These are phyloP conservation scores for Caerostris darwini DNA, from an alignment of 1,140 invertebrate genomes.

Conservation along the genomic window DNA sequence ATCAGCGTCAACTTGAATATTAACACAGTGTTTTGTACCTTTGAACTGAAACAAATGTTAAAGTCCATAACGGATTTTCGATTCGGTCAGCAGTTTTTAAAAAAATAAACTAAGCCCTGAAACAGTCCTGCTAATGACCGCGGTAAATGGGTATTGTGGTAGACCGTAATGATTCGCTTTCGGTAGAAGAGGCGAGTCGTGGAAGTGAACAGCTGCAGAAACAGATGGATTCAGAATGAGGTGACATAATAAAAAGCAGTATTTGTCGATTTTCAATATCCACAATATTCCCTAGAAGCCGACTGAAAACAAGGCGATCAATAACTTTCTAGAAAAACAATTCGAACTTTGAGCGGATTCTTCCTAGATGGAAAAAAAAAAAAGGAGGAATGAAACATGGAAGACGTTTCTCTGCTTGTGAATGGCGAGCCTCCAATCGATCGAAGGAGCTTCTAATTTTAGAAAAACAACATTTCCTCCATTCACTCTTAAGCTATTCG, in stretches of 20 bases:
- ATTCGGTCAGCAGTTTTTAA: too few relatives aligned
- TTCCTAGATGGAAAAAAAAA: conserved; percentile 24
- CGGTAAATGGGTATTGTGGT: too few relatives aligned
- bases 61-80: too few relatives aligned
- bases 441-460: conserved; percentile 36
- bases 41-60: too few relatives aligned
- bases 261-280: conserved; percentile 31
- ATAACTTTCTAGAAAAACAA: conserved; percentile 1
- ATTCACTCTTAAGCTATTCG: not conserved
- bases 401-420: conserved; percentile 6
- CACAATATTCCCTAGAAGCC: not conserved
- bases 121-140: too few relatives aligned
- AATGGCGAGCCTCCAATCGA: conserved; percentile 31
- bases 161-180: not conserved
- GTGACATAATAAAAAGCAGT: conserved; percentile 17
- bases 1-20: too few relatives aligned
- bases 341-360: not conserved
- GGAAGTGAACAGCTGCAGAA: conserved; percentile 17
- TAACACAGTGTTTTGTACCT: too few relatives aligned
- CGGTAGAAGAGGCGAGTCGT: not conserved
- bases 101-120: too few relatives aligned
- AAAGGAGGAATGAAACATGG: conserved; percentile 2
- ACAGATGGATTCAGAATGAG: conserved; percentile 27
- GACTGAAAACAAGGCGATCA: conserved; percentile 6
- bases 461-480: conserved; percentile 14